Evolutionary conservation across 1,140 invertebrate species (phyloP).

Genomic region (Acromyrmex heyeri): DNA sequence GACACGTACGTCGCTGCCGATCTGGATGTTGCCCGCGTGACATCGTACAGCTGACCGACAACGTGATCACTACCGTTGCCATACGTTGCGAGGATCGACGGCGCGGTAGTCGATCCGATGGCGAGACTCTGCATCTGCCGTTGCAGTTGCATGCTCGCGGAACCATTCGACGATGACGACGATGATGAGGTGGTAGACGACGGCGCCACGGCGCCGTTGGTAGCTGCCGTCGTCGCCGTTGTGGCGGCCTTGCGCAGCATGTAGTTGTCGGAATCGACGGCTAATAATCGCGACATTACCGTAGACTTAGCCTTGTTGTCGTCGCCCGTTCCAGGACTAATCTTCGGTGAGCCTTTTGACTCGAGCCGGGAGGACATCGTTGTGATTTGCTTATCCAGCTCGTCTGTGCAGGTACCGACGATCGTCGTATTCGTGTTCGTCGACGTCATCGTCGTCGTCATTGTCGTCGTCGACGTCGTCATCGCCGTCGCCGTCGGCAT

Average conservation of each 20-base stretch:
- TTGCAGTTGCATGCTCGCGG: constrained; percentile 37
- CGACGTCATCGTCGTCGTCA: constrained; percentile 18
- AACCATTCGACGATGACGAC: constrained; percentile 17
- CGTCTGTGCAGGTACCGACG: constrained; percentile 59
- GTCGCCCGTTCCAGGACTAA: constrained; percentile 49
- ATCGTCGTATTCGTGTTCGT: constrained; percentile 42
- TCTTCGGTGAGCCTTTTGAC: constrained; percentile 65
- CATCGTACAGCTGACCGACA: constrained; percentile 47
- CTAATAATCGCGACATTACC: constrained; percentile 83
- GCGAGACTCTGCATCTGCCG: constrained; percentile 49
- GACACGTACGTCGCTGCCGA: constrained; percentile 11
- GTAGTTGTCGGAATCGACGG: constrained; percentile 89
- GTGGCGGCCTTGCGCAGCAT: constrained; percentile 86
- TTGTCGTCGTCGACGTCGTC: constrained; percentile 13
- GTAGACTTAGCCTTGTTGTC: constrained; percentile 79
- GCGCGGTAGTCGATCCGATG: not conserved
- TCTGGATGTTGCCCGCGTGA: constrained; percentile 36
- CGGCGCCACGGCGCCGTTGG: constrained; percentile 11
- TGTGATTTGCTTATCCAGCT: constrained; percentile 69
- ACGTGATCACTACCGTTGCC: not conserved
- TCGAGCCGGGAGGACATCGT: constrained; percentile 71
- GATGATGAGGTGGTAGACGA: constrained; percentile 30
- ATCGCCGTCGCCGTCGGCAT: constrained; percentile 12
- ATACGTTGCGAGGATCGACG: constrained; percentile 30
- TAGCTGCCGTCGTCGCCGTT: constrained; percentile 54